phyloP scores from a whole-genome alignment of 2,113 vertebrate genomes.

The Pachyramphus minor region DNA sequence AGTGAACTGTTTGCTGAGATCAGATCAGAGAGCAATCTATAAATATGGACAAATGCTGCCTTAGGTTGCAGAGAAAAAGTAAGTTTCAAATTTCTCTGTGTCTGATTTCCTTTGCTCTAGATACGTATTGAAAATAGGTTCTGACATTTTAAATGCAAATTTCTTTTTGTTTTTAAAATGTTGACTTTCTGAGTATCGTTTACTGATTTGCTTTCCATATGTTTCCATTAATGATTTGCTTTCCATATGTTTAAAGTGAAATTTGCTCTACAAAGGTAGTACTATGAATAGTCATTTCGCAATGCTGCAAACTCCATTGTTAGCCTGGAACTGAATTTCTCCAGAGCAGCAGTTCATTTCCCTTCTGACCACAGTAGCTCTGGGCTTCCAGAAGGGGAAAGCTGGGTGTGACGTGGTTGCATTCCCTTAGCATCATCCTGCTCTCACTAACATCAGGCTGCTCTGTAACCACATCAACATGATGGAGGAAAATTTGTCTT shows the following conservation, averaged over 20 bases:
- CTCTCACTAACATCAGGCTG: background rate
- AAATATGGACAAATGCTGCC: background rate
- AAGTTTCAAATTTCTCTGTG: background rate
- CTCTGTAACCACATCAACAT: rapidly evolving
- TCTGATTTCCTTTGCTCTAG: background rate
- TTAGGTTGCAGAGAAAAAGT: background rate
- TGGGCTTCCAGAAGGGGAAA: background rate
- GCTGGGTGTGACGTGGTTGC: background rate
- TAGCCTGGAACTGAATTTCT: background rate
- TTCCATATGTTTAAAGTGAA: background rate
- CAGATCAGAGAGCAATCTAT: background rate
- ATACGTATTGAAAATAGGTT: background rate
- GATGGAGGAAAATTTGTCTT: background rate
- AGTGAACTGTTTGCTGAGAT: background rate
- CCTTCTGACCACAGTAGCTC: background rate
- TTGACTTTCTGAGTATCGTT: background rate
- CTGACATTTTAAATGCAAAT: background rate
- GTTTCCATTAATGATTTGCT: background rate
- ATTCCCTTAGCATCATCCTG: background rate
- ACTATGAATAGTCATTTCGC: background rate
- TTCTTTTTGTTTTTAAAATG: background rate
- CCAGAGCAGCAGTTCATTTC: background rate
- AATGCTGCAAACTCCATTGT: background rate
- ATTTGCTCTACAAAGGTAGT: background rate
- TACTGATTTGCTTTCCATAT: background rate